Percentiles rank a stretch among this genome's conserved stretches.
phyloP scores from a whole-genome alignment of 2,797 vertebrate genomes.

The Morelia viridis region DNA sequence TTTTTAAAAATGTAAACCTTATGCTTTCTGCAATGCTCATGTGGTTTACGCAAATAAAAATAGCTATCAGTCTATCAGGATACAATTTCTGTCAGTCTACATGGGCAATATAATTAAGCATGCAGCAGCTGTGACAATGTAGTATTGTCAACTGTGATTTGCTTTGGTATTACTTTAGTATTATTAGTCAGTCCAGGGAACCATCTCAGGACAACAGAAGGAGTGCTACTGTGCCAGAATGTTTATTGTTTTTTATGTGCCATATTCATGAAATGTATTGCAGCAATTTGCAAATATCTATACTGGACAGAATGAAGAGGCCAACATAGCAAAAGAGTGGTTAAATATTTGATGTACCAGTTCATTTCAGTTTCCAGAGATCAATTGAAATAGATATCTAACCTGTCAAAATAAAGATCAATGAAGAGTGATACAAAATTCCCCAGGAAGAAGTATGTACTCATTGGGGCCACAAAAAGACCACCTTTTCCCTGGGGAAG shows the following conservation, averaged over 20 bases:
- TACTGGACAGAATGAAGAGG: background rate
- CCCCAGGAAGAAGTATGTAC: background rate
- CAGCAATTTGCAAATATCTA: background rate
- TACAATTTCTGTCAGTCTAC: slow-evolving; percentile 42
- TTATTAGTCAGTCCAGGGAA: background rate
- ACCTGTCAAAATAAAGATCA: background rate
- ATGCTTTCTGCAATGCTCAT: slow-evolving; percentile 21
- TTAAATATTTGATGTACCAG: background rate
- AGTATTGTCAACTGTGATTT: background rate
- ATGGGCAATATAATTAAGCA: slow-evolving; percentile 59
- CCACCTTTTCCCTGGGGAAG: background rate
- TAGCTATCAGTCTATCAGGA: slow-evolving; percentile 44
- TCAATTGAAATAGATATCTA: background rate
- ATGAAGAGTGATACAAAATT: no score
- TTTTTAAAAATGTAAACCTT: slow-evolving; percentile 21
- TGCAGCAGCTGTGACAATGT: slow-evolving; percentile 16
- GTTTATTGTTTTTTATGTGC: background rate
- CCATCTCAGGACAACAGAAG: background rate
- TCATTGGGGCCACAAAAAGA: no score
- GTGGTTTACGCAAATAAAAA: slow-evolving; percentile 53
- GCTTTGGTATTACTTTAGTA: background rate
- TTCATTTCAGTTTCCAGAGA: background rate
- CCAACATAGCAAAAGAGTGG: no score
- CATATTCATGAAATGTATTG: background rate
- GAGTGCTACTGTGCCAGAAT: background rate